Base-by-base conservation (phyloP, 2,113 vertebrate genomes). In the Entelurus aequoreus region DNA sequence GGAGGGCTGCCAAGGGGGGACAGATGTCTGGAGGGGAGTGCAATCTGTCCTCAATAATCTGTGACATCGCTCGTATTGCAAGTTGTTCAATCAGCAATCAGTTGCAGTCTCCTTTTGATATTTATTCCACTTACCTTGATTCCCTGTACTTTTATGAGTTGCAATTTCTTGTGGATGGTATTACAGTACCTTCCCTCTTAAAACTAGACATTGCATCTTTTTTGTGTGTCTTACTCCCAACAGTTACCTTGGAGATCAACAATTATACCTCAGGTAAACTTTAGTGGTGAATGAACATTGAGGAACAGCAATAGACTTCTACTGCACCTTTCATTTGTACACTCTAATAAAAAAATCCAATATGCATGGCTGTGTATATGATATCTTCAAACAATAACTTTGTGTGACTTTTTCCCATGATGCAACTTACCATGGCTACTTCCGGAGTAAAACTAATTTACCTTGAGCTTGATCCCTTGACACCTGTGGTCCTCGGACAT, bases 11-110 rank as follows among this genome's bases (percentile, higher is more conserved):
- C 51, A 62, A 28, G 28, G 52, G 21, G 74, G 37, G 82, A 82
- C 84, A 86, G 82, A 85, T 88, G 82, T 83, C 83, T 69, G 76
- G 52, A 68, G 58, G 69, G 68, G 76, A 74, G 74, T 65, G 58
- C 77, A 81, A 77, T 76, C 80, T 82, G 86, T 77, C 80, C 84
- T 88, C 72, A 62, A 75, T 86, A 88, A 84, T 71, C 73, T 67
- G 49, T 8, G 76, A 72, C 60, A 51, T 67, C 58, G 62, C n/a
- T 70, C 48, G 60, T 65, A 66, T 67, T 53, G 71, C 69, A 78
- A 74, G 80, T 83, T 80, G 59, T 54, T 62, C 64, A 65, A 68
- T 81, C 72, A 72, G 47, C 50, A 64, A 54, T 54, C 52, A 37
- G 35, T 38, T 54, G 28, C 12, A 37, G 52, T 54, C 28, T 36